Percentiles rank a stretch among this genome's conserved stretches.
phyloP scores from a whole-genome alignment of 2,888 invertebrate species.

The Priocnemis perturbator region DNA sequence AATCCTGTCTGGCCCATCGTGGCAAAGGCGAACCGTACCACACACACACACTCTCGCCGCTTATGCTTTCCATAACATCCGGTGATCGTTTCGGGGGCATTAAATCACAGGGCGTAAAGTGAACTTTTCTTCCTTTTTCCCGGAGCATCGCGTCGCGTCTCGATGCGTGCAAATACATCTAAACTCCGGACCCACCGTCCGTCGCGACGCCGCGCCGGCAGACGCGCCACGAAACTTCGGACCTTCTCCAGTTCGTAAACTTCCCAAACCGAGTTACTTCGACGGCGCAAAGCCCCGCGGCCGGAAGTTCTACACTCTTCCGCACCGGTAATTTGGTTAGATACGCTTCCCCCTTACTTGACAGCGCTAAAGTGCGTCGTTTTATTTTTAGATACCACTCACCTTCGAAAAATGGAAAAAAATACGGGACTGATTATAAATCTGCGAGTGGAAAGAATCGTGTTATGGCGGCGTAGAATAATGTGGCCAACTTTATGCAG shows the following conservation, averaged over 20 bases:
- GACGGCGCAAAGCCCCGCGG: slow-evolving; percentile 45
- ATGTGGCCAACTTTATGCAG: too few species aligned
- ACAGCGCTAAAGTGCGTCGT: too few species aligned
- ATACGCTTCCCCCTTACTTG: slow-evolving; percentile 33
- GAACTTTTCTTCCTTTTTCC: slow-evolving; percentile 10
- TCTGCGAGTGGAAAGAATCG: too few species aligned
- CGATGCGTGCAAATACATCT: slow-evolving; percentile 38
- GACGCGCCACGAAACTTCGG: slow-evolving; percentile 46
- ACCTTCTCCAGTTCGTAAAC: slow-evolving; percentile 47
- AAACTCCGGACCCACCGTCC: background rate
- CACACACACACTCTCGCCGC: too few species aligned
- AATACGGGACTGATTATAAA: too few species aligned
- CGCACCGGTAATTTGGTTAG: slow-evolving; percentile 55
- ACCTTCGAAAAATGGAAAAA: too few species aligned
- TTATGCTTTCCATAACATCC: too few species aligned
- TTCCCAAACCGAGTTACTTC: slow-evolving; percentile 63
- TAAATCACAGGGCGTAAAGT: slow-evolving; percentile 27
- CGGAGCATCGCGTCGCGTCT: slow-evolving; percentile 23
- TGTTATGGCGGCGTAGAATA: too few species aligned
- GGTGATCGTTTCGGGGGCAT: slow-evolving; percentile 27
- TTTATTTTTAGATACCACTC: too few species aligned
- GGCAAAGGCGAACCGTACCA: too few species aligned
- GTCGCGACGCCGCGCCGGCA: slow-evolving; percentile 28
- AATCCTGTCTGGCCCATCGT: too few species aligned
- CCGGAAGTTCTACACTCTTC: slow-evolving; percentile 48